Conservation (phyloP, 2,113 vertebrate genomes). For the Eurypyga helias region DNA sequence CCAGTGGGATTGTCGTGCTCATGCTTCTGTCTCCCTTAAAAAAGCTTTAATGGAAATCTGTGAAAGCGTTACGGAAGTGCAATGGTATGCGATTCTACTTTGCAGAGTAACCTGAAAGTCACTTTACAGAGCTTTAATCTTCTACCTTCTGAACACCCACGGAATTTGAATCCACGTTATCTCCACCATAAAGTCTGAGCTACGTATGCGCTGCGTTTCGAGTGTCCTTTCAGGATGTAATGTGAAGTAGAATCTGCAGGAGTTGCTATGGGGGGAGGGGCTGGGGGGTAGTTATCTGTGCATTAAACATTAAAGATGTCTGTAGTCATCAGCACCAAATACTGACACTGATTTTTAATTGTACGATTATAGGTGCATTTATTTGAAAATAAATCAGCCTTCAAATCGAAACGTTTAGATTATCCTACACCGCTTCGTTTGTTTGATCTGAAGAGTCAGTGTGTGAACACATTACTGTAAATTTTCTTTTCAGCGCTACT, state of each 20-base stretch:
- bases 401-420: constrained; percentile 62
- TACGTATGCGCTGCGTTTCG: constrained; percentile 42
- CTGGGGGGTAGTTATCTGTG: constrained; percentile 50
- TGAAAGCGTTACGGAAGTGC: constrained; percentile 58
- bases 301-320: constrained; percentile 61
- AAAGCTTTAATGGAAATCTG: constrained; percentile 74
- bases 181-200: constrained; percentile 31
- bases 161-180: constrained; percentile 57
- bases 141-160: constrained; percentile 58
- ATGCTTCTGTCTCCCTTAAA: constrained; percentile 52
- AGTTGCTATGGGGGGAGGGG: constrained; percentile 43
- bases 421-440: constrained; percentile 58
- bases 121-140: constrained; percentile 78
- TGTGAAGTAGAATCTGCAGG: constrained; percentile 67
- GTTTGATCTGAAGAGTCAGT: constrained; percentile 69
- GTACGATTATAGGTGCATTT: constrained; percentile 63
- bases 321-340: constrained; percentile 68
- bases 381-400: constrained; percentile 72
- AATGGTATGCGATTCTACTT: constrained; percentile 69
- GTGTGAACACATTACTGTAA: constrained; percentile 76
- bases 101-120: constrained; percentile 73
- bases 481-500: constrained; percentile 84
- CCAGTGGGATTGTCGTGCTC: constrained; percentile 29
- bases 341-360: constrained; percentile 69
- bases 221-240: constrained; percentile 39